Percentiles rank a stretch among this genome's conserved stretches.
Conservation (phyloP, 2,113 vertebrate genomes). For the Setophaga petechia region DNA sequence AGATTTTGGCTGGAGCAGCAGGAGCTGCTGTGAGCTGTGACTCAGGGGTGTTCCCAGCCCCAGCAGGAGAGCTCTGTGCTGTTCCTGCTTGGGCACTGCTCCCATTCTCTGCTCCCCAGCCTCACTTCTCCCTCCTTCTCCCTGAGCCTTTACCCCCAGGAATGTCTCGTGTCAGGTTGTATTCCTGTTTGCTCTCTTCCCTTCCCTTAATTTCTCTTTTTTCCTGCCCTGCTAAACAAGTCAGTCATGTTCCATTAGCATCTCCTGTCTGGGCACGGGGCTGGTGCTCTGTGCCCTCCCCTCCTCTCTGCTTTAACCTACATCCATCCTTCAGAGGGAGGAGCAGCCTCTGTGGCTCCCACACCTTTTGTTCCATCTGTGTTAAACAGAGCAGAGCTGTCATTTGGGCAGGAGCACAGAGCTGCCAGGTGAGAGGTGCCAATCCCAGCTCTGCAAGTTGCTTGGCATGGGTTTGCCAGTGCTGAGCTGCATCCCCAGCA, state of each 20-base stretch:
- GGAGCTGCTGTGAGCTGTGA: background rate
- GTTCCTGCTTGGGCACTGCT: background rate
- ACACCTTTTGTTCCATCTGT: background rate
- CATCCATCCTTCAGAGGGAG: background rate
- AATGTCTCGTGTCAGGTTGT: background rate
- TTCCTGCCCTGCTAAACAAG: background rate
- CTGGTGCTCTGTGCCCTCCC: background rate
- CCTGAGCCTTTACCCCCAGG: background rate
- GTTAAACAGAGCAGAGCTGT: background rate
- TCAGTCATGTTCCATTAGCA: constrained; percentile 37
- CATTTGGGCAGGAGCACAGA: rapidly evolving
- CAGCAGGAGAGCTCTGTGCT: background rate
- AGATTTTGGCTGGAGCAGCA: background rate
- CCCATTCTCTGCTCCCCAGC: background rate
- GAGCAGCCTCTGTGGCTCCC: background rate
- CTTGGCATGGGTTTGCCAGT: background rate
- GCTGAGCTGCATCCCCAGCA: background rate
- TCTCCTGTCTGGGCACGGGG: constrained; percentile 1
- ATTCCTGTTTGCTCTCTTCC: background rate
- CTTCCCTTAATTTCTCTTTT: background rate
- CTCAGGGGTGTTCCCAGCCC: background rate
- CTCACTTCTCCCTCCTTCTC: background rate
- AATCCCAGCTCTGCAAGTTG: background rate
- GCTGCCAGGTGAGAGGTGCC: background rate
- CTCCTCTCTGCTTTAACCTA: background rate